phyloP scores from a whole-genome alignment of 2,888 invertebrate species.

The Lasioglossum figueresi region DNA sequence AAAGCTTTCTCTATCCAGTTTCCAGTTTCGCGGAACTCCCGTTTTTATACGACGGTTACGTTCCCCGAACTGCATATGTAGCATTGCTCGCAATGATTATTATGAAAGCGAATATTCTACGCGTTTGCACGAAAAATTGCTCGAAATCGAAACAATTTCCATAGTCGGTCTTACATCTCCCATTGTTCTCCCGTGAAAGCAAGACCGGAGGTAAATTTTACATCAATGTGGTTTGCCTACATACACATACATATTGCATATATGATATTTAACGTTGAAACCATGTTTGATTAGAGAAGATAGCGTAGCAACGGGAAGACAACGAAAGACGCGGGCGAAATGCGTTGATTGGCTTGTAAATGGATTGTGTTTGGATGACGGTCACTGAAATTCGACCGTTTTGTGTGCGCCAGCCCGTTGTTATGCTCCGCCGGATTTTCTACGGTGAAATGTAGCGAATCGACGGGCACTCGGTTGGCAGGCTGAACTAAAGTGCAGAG shows the following conservation, averaged over 20 bases:
- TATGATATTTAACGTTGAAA: background rate
- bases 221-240: too few species aligned
- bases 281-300: background rate
- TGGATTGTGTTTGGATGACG: background rate
- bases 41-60: background rate
- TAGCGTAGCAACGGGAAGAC: background rate
- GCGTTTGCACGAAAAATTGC: background rate
- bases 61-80: background rate
- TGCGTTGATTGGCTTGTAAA: background rate
- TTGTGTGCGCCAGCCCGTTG: background rate
- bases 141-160: background rate
- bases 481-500: constrained; percentile 31
- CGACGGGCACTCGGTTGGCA: constrained; percentile 9
- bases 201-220: too few species aligned
- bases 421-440: background rate
- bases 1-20: background rate
- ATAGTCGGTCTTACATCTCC: too few species aligned
- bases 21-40: background rate
- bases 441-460: background rate
- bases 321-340: background rate
- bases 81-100: background rate
- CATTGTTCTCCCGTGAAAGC: too few species aligned
- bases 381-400: background rate
- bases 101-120: background rate
- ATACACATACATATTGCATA: too few species aligned